Evolutionary conservation across 2,113 vertebrate genomes (phyloP), one percentile per base, ranked within the genome.

Genomic region (Xiphophorus maculatus): DNA sequence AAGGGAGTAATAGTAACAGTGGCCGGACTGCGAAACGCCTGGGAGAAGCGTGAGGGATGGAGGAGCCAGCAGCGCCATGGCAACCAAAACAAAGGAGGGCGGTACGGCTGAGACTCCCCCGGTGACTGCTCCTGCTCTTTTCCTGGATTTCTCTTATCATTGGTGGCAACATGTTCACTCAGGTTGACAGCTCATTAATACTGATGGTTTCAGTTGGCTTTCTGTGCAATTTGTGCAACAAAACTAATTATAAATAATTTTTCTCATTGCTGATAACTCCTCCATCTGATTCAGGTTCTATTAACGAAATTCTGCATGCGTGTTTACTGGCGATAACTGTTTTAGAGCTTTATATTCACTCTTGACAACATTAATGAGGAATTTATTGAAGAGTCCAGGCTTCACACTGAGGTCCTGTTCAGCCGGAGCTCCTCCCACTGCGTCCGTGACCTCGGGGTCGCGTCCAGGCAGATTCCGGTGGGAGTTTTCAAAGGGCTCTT

Each of bases 71-170:
- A 71, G 74, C 28, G 37, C 86, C 88, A 92, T 91, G 84, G 87
- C 83, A 92, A 90, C 87, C 40, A 80, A 90, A 89, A 90, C 76
- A 88, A 90, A 87, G 84, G 67, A 65, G 71, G 78, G 77, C 48
- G 74, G 66, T 72, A 19, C 62, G 17, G 76, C 78, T 71, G 35
- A 84, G 77, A 80, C 79, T 86, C 90, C 85, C 66, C 62, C 29
- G 75, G 80, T 63, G 2, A 70, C 72, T 80, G 77, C 75, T 82
- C 71, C 33, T 84, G 82, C 74, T 80, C 66, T 87, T 87, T 84
- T 78, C 64, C 72, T 84, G 71, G 69, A 78, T 83, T 87, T 83
- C 74, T 62, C 80, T 90, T 85, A 83, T 90, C 84, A 83, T 73
- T 73, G 82, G 76, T 77, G 80, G 73, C 77, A 87, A 84, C 82